Percentiles rank a stretch among this genome's conserved stretches.
phyloP scores from a whole-genome alignment of 92 coral and sea anemone species.

The Paramuricea clavata region DNA sequence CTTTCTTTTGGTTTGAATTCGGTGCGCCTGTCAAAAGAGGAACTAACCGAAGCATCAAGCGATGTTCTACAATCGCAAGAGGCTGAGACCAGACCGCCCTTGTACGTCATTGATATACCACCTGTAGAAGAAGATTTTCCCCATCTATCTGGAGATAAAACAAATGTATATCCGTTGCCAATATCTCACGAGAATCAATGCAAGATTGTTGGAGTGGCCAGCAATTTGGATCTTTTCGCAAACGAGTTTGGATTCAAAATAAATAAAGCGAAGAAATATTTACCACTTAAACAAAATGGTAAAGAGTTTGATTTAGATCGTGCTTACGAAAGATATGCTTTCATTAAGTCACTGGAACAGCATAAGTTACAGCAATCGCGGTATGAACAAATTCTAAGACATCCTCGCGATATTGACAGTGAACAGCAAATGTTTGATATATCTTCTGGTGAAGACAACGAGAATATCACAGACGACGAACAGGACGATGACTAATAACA shows the following conservation, averaged over 20 bases:
- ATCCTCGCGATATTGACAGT: background rate
- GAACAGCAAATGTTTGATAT: background rate
- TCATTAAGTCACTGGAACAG: slow-evolving; percentile 13
- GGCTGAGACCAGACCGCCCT: background rate
- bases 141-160: background rate
- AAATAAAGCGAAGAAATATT: background rate
- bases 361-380: slow-evolving; percentile 2
- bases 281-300: slow-evolving; percentile 10
- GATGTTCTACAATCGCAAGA: background rate
- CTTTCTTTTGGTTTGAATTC: slow-evolving; percentile 12
- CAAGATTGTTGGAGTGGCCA: slow-evolving; percentile 15
- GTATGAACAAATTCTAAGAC: background rate
- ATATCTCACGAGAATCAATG: slow-evolving; percentile 43
- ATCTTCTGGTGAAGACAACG: background rate
- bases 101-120: slow-evolving; percentile 10
- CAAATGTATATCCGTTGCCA: slow-evolving; percentile 22
- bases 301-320: slow-evolving; percentile 39
- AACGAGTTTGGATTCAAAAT: slow-evolving; percentile 21
- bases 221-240: slow-evolving; percentile 32
- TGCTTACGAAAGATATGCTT: slow-evolving; percentile 32
- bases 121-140: slow-evolving; percentile 10
- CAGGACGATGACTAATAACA: background rate
- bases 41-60: background rate
- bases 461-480: background rate
- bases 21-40: background rate